Base-by-base conservation (phyloP, 2,888 invertebrate species). In the Ommatoiulus sabulosus region DNA sequence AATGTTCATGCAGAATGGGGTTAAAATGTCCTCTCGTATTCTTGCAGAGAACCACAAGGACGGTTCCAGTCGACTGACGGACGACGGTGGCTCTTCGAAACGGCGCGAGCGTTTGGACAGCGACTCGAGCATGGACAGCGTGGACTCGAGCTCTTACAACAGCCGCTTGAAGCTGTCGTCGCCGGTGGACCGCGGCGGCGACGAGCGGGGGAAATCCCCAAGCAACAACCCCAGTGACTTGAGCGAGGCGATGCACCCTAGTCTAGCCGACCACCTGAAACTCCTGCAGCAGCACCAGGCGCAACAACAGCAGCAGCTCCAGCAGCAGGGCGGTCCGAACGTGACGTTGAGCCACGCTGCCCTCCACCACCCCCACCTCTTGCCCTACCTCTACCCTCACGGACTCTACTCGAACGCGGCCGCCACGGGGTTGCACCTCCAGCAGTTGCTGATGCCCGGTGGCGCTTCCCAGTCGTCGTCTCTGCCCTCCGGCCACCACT, bases 351-450 rank as follows among this genome's bases (percentile, higher is more conserved):
- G 98, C 87, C 98, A 98, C 80, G 91, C 92, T 5, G 97, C 97
- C 86, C 96, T 97, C 86, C 98, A 98, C 92, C 92, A 92, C 89
- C 95, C 97, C 57, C 96, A 96, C 93, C 94, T 97, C 92, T 94
- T 98, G 92, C 98, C 98, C 91, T 98, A 98, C 94, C 95, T 98
- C 88, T 98, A 98, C 93, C 97, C 97, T 57, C 96, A 95, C 87
- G 97, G 97, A 52, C 94, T 98, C 90, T 98, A 97, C 93, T 96
- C 93, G 12, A 96, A 91, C 94, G 63, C 84, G 12, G 89, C 88
- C n/a, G n/a, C n/a, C 44, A 86, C 87, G 3, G 89, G 87, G 20
- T 88, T 89, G 35, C 89, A 88, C 86, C 87, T 89, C 52, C 87
- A 89, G 48, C 89, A 89, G 84, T 84, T 88, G 43, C 87, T 84